phyloP scores from a whole-genome alignment of 2,888 invertebrate species.

The Hoplodrina ambigua region DNA sequence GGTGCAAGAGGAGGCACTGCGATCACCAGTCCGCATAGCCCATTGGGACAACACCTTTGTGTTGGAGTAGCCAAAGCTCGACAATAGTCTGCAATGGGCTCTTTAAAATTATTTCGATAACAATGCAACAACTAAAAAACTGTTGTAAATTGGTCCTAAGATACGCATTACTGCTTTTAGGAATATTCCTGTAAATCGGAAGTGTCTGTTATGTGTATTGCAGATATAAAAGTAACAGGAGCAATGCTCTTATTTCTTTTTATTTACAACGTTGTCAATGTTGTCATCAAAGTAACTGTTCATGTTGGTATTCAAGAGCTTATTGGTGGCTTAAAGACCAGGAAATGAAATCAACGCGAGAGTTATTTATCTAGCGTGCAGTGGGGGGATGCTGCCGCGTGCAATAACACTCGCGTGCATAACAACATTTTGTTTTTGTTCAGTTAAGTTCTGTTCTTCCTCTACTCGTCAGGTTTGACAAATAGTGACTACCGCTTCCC shows the following conservation, averaged over 20 bases:
- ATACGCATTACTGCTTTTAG: background rate
- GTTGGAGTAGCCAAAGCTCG: too few relatives aligned
- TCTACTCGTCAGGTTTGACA: background rate
- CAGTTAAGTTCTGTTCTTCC: too few relatives aligned
- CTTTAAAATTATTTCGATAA: conserved; percentile 21
- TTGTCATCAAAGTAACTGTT: background rate
- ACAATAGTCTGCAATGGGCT: background rate
- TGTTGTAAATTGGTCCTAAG: background rate
- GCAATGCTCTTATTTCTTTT: background rate
- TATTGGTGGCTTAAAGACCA: background rate
- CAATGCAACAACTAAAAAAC: conserved; percentile 8
- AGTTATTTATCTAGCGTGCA: conserved; percentile 40
- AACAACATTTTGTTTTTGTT: background rate
- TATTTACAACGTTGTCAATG: background rate
- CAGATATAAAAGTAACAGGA: conserved; percentile 17
- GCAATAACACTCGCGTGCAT: conserved; percentile 46
- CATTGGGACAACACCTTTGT: background rate
- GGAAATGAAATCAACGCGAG: conserved; percentile 4
- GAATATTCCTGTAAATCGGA: background rate
- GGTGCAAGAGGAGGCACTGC: conserved; percentile 34
- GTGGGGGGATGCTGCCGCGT: conserved; percentile 56
- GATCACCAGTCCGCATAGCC: conserved; percentile 35
- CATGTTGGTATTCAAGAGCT: background rate
- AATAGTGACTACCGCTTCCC: background rate
- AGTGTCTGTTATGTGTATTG: conserved; percentile 15